phyloP scores from a whole-genome alignment of 1,140 invertebrate species.

The Meloidogyne hapla region DNA sequence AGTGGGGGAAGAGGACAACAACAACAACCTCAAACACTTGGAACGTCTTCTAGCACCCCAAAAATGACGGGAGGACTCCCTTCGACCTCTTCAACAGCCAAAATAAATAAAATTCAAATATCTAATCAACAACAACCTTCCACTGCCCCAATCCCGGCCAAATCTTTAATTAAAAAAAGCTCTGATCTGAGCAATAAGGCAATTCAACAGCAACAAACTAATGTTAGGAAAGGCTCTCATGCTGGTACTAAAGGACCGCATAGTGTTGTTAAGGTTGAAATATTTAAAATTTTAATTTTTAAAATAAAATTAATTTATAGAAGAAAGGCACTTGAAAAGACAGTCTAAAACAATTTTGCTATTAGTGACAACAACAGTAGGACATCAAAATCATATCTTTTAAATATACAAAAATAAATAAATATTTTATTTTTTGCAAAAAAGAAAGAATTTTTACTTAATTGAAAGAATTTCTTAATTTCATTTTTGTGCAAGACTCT shows the following conservation, averaged over 20 bases:
- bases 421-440: too few relatives aligned
- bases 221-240: constrained; percentile 15
- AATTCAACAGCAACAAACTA: constrained; percentile 2
- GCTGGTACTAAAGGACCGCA: constrained; percentile 14
- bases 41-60: constrained; percentile 11
- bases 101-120: background rate
- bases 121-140: background rate
- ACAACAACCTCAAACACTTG: background rate
- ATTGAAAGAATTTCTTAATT: too few relatives aligned
- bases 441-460: too few relatives aligned
- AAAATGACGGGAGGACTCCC: constrained; percentile 11
- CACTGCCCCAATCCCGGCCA: background rate
- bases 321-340: background rate
- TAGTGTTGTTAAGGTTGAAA: constrained; percentile 9
- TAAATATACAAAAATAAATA: too few relatives aligned
- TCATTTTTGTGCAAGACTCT: too few relatives aligned
- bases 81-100: background rate
- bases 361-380: too few relatives aligned
- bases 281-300: background rate
- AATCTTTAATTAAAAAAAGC: constrained; percentile 31
- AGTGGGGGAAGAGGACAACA: background rate
- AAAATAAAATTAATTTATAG: background rate
- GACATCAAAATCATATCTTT: too few relatives aligned
- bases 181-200: constrained; percentile 29
- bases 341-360: too few relatives aligned